Evolutionary conservation across 2,888 invertebrate species (phyloP), one percentile per base, ranked within the genome.

Genomic region (Drosophila percnosoma): DNA sequence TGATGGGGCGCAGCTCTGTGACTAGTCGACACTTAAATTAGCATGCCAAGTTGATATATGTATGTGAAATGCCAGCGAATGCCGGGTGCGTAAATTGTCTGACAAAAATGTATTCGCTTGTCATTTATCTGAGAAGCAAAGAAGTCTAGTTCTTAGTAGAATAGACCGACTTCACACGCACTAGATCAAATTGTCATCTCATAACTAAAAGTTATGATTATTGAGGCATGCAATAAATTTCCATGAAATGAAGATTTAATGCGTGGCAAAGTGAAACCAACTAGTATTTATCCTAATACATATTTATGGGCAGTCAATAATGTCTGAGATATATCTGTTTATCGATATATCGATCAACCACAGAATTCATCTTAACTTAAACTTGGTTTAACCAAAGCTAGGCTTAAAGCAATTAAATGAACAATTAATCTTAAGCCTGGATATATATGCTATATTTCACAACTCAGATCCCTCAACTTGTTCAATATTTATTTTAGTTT

Each of bases 401-500:
- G 29, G 15, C 36, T 31, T 11, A 59, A 51, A 24, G 11, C 55
- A 69, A 69, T 53, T 61, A 52, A 40, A 18, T 34, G 24, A 42
- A 21, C n/a, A 48, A 69, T 58, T 40, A 55, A 21, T 62, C 40
- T 48, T n/a, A 13, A 38, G 7, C 18, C 11, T 15, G 27, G 21
- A n/a, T 45, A 18, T 24, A 15, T 45, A 24, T 6, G 24, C 15
- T 2, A 54, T 48, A 36, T 36, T 34, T 45, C 21, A 21, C 55
- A 64, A 52, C 27, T 55, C 10, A 15, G 18, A 38, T 21, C n/a
- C 52, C 55, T 40, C 38, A 68, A 36, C 40, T 66, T 63, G 55
- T 34, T 55, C 29, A 73, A 73, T 78, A 71, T 81, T 63, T 69
- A 71, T 67, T 73, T 66, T 36, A 64, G 66, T 78, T 75, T 78